These are phyloP conservation scores for Epiblema foenella DNA, from an alignment of 2,888 invertebrate species.

Conservation along the genomic window DNA sequence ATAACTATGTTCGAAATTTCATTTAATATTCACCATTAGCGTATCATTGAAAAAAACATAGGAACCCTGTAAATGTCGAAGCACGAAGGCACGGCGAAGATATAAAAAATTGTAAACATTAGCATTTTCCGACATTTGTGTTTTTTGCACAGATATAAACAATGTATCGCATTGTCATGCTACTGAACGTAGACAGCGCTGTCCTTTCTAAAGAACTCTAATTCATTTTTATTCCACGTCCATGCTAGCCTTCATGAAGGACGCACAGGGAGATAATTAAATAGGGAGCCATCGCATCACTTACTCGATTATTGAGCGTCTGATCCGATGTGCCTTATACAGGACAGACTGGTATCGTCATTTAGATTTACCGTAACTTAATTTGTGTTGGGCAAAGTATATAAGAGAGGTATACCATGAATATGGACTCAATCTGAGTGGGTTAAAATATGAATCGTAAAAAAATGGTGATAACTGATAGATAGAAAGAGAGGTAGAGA, in stretches of 20 bases:
- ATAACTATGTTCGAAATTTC: background rate
- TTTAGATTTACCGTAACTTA: slow-evolving; percentile 1
- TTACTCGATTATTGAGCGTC: slow-evolving; percentile 55
- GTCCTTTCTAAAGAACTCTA: background rate
- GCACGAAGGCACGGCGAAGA: no score
- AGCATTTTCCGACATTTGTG: no score
- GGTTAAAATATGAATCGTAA: no score
- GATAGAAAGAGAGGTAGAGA: no score
- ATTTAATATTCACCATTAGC: no score
- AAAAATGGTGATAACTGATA: no score
- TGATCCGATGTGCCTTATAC: slow-evolving; percentile 15
- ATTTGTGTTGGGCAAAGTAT: background rate
- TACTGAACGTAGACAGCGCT: background rate
- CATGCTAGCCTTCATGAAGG: slow-evolving; percentile 33
- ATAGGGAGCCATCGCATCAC: slow-evolving; percentile 41
- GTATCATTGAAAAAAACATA: no score
- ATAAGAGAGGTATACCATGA: background rate
- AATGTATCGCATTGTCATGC: background rate
- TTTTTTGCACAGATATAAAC: no score
- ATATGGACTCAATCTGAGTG: no score
- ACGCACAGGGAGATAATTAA: slow-evolving; percentile 32
- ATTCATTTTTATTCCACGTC: background rate
- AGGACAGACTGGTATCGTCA: background rate
- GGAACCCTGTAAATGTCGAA: no score
- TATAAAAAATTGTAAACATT: no score